Conservation (phyloP, 2,797 vertebrate species). For the Propithecus perrieri region DNA sequence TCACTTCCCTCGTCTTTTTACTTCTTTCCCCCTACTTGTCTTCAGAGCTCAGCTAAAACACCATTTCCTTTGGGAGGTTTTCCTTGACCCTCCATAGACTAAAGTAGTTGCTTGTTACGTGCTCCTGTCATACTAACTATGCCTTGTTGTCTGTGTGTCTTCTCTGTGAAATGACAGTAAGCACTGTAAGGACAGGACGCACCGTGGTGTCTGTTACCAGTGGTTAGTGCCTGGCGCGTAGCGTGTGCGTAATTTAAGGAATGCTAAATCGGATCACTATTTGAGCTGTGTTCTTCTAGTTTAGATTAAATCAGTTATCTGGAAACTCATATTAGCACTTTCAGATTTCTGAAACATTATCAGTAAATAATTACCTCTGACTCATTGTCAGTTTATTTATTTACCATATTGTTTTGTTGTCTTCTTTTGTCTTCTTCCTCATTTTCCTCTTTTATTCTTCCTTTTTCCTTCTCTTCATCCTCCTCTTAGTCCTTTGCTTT, state of each 20-base stretch:
- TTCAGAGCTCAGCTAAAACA: background rate
- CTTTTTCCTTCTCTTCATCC: background rate
- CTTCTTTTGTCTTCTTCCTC: background rate
- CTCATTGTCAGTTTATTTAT: background rate
- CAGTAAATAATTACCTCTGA: background rate
- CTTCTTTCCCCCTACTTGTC: background rate
- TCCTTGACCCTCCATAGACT: background rate
- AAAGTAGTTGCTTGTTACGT: background rate
- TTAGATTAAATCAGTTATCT: background rate
- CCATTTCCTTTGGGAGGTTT: background rate
- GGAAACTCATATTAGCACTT: background rate
- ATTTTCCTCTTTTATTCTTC: background rate
- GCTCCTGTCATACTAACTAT: background rate
- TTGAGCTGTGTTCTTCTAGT: background rate
- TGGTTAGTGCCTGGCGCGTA: background rate
- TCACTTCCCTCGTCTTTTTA: background rate
- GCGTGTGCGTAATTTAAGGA: background rate
- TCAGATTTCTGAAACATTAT: background rate
- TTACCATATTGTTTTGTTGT: background rate
- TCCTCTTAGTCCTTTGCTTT: background rate
- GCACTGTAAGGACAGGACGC: background rate
- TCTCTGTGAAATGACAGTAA: background rate
- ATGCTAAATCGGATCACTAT: background rate
- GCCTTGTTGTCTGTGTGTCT: background rate
- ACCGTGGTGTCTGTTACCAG: too few species aligned